Evolutionary conservation across 2,797 vertebrate genomes (phyloP), one percentile per base, ranked within the genome.

Genomic region (Crenichthys baileyi): DNA sequence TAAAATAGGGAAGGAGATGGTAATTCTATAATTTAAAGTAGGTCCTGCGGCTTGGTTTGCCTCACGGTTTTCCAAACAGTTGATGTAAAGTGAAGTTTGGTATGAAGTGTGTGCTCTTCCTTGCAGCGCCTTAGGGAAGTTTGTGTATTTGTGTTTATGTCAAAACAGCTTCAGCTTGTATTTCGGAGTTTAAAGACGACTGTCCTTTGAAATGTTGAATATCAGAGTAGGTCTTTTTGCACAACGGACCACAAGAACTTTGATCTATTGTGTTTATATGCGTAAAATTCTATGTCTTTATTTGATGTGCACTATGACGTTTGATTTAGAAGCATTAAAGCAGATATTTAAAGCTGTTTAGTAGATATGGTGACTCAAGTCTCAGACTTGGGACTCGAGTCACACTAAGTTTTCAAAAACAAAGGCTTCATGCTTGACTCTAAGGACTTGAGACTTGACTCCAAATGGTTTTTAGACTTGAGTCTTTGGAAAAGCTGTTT

Each of bases 151-250:
- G 72, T 29, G 31, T 55, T 46, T 81, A 74, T 88, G 81, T 89
- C 87, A 88, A 82, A 86, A 83, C 81, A 78, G 79, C 88, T 85
- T 81, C 83, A 77, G 82, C 46, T 44, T 80, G 85, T 85, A 81
- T 84, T 85, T 73, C 61, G 80, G 86, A 91, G 87, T 93, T 94
- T 90, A 92, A 94, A 94, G 89, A 86, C 88, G 88, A 77, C 58
- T 77, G 75, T 80, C 53, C 88, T 94, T 93, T 93, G 90, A 92
- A 92, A 91, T 90, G 81, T 81, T 89, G 86, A 93, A 86, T 85
- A 90, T 85, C 80, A 88, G 87, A 80, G 80, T 44, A 84, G 77
- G 68, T 82, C 79, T 88, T 86, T 83, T 89, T 83, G 81, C 81
- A 82, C 53, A 84, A 83, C 83, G 39, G 60, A 80, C 83, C 76